Evolutionary conservation across 2,888 invertebrate species (phyloP).

Genomic region (Oligia fasciuncula): DNA sequence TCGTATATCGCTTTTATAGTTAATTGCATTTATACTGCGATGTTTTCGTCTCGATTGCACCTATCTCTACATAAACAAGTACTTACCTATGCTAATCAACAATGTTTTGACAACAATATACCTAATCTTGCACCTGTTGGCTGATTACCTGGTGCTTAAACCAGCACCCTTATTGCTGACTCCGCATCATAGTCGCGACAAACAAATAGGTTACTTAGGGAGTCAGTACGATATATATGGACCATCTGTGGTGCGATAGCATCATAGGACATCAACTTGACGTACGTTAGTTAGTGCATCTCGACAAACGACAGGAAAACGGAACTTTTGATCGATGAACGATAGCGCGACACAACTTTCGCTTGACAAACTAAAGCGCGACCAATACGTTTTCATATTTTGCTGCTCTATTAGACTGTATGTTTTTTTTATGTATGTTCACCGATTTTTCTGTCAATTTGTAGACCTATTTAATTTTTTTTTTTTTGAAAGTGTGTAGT

Average conservation of each 20-base stretch:
- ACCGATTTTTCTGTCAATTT: too few species aligned
- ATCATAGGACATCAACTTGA: background rate
- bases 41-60: conserved; percentile 18
- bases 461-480: too few species aligned
- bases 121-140: background rate
- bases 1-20: background rate
- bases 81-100: background rate
- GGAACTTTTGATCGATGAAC: background rate
- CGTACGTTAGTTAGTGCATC: background rate
- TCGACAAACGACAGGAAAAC: background rate
- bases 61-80: conserved; percentile 9
- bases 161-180: background rate
- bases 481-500: too few species aligned
- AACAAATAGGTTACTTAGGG: too few species aligned
- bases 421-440: too few species aligned
- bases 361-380: too few species aligned
- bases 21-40: background rate
- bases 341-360: background rate
- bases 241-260: background rate
- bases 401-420: too few species aligned
- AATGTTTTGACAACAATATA: conserved; percentile 13
- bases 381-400: too few species aligned
- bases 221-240: too few species aligned
- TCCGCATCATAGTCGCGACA: background rate
- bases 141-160: background rate